Percentiles rank a stretch among this genome's conserved stretches.
Conservation (phyloP, 2,797 vertebrate genomes). For the Euphonia xanthogaster region DNA sequence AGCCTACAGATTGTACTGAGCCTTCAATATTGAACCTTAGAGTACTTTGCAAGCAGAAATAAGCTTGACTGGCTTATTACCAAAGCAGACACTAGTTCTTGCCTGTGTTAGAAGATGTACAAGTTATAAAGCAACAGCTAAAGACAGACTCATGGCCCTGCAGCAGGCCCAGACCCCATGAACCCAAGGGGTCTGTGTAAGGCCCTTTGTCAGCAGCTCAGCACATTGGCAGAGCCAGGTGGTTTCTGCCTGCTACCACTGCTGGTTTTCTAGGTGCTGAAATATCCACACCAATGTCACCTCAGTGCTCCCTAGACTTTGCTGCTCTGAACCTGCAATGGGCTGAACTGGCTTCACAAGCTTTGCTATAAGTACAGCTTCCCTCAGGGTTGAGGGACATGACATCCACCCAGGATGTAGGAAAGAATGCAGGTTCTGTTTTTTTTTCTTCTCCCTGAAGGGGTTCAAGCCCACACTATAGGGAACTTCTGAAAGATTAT, state of each 20-base stretch:
- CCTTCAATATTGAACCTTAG: neutral
- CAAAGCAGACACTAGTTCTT: neutral
- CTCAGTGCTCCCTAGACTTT: neutral
- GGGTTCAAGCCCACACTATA: neutral
- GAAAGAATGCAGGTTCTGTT: neutral
- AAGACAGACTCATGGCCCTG: neutral
- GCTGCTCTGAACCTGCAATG: neutral
- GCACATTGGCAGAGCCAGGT: neutral
- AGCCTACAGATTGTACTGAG: neutral
- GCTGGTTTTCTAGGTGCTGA: neutral
- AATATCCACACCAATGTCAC: neutral
- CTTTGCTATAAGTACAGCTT: neutral
- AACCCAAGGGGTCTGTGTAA: fast-evolving
- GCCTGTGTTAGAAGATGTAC: neutral
- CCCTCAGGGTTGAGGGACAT: fast-evolving
- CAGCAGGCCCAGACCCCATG: neutral
- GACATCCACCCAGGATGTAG: fast-evolving
- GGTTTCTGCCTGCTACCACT: neutral
- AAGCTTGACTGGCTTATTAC: neutral
- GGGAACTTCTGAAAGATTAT: neutral
- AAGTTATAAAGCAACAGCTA: neutral
- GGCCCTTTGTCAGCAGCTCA: neutral
- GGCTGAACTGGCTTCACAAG: neutral
- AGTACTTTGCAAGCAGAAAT: neutral
- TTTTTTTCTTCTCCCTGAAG: neutral